Base-by-base conservation (phyloP, 2,888 invertebrate genomes). In the Microctonus aethiopoides region DNA sequence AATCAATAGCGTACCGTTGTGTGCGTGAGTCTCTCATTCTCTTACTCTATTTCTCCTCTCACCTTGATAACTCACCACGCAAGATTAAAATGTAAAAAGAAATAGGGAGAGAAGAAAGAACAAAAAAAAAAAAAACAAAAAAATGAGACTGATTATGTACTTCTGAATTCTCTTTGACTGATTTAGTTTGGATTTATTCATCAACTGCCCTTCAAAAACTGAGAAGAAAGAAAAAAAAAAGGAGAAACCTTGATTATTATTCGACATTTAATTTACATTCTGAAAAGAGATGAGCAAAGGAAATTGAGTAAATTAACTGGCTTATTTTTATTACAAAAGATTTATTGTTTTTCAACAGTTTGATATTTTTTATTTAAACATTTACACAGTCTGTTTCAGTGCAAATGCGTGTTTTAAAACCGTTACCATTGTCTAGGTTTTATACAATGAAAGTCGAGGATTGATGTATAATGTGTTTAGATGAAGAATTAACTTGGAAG, bases 1-100 rank as follows among this genome's bases (percentile, higher is more conserved):
- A 84, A 85, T 85, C 84, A 85, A 85, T 85, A 85, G 76, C 74
- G 75, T 75, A 77, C 74, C 77, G 74, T 74, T 81, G 76, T 75
- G 76, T 79, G 75, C 74, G 77, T 77, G 78, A 77, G 73, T 67
- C 78, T 73, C 73, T 63, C 74, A 62, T 51, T 60, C 67, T 62
- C 54, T 51, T 9, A 10, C 16, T 57, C 6, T 26, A 9, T 29
- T 10, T 57, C 60, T 52, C 56, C 63, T 57, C 67, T 68, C 70
- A 73, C 70, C 70, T 71, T 71, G 67, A 62, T 67, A 71, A 68
- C 61, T n/a, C 26, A 56, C 13, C 11, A 56, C n/a, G 22, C 20
- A 26, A 22, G 13, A 56, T 7, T 10, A 56, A 56, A 29, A 56
- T 26, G 26, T 6, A 11, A 22, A 11, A 56, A 9, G 51, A 34